These are phyloP conservation scores for Dyspetes luteomarginatus DNA, from an alignment of 2,888 invertebrate genomes.

Conservation along the genomic window DNA sequence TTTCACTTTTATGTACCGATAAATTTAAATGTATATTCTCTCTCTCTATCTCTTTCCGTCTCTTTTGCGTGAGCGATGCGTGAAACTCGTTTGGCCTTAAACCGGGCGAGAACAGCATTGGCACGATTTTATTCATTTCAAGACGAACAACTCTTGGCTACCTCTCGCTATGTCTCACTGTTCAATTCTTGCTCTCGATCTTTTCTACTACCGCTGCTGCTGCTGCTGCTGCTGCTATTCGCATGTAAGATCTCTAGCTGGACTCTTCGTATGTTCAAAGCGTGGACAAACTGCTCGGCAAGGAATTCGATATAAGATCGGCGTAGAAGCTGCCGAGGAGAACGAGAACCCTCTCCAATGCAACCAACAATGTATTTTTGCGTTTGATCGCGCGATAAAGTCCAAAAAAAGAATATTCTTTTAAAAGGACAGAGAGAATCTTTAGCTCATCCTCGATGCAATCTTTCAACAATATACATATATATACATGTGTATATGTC, in stretches of 20 bases:
- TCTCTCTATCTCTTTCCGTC: background rate
- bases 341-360: background rate
- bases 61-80: slow-evolving; percentile 9
- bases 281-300: slow-evolving; percentile 10
- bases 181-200: background rate
- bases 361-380: background rate
- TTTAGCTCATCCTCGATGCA: slow-evolving; percentile 15
- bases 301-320: slow-evolving; percentile 29
- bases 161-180: slow-evolving; percentile 30
- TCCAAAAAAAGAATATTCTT: slow-evolving; percentile 44
- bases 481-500: slow-evolving; percentile 6
- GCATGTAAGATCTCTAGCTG: background rate
- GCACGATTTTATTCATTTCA: slow-evolving; percentile 74
- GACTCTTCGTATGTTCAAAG: slow-evolving; percentile 8
- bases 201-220: background rate
- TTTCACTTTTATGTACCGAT: background rate
- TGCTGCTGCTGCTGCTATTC: background rate
- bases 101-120: slow-evolving; percentile 69
- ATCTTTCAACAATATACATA: slow-evolving; percentile 10
- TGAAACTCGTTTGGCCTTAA: slow-evolving; percentile 72
- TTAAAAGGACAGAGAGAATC: slow-evolving; percentile 22
- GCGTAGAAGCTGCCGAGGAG: background rate
- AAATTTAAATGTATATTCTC: slow-evolving; percentile 10
- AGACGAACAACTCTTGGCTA: slow-evolving; percentile 68
- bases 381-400: background rate